phyloP scores from a whole-genome alignment of 1,140 invertebrate genomes.

The Drosophila elegans region DNA sequence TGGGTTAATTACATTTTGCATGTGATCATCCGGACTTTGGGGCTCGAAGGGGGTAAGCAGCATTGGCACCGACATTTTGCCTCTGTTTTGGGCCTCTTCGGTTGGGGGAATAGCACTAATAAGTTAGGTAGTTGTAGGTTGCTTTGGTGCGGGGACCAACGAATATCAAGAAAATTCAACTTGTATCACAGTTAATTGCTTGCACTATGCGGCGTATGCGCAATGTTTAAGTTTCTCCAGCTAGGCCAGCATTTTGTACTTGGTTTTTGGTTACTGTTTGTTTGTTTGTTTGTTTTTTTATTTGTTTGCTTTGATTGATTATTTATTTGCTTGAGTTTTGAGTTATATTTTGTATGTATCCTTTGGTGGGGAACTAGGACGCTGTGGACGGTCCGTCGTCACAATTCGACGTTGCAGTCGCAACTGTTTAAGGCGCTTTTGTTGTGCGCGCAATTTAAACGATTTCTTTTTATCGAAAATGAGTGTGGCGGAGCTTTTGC shows the following conservation, averaged over 20 bases:
- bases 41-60: conserved; percentile 63
- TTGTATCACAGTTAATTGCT: conserved; percentile 71
- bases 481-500: conserved; percentile 63
- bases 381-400: conserved; percentile 60
- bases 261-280: conserved; percentile 2
- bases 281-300: conserved; percentile 10
- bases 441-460: conserved; percentile 81
- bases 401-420: conserved; percentile 71
- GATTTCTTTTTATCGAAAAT: conserved; percentile 79
- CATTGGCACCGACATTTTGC: conserved; percentile 69
- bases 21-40: conserved; percentile 64
- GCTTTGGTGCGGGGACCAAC: conserved; percentile 26
- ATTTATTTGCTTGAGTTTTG: not conserved
- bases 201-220: conserved; percentile 71
- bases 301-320: conserved; percentile 1
- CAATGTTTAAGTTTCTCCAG: conserved; percentile 35
- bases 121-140: conserved; percentile 16
- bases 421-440: conserved; percentile 74
- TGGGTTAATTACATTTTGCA: conserved; percentile 72
- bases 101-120: conserved; percentile 2
- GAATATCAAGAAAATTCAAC: conserved; percentile 43
- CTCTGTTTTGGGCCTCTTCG: conserved; percentile 5
- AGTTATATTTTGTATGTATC: conserved; percentile 15
- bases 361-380: conserved; percentile 45
- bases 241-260: conserved; percentile 70